phyloP scores from a whole-genome alignment of 2,888 invertebrate species.

The Caenorhabditis sp. region DNA sequence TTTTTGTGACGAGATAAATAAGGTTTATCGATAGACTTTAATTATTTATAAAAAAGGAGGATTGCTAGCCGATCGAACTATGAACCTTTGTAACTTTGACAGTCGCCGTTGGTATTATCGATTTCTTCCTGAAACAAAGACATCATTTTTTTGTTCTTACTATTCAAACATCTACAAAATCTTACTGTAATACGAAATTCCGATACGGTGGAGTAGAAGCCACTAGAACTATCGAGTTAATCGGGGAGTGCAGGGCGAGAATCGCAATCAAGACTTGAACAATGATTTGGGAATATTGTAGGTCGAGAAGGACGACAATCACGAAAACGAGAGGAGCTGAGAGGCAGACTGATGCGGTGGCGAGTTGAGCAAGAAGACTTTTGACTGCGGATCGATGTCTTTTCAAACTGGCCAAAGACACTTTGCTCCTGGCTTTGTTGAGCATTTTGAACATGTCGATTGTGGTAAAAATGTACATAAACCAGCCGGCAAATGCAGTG shows the following conservation, averaged over 20 bases:
- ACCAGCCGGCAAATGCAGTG: slow-evolving; percentile 20
- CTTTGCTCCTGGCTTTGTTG: not conserved
- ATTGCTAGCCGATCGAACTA: too few relatives aligned
- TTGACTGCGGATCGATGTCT: slow-evolving; percentile 29
- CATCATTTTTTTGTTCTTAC: too few relatives aligned
- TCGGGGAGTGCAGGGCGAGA: slow-evolving; percentile 11
- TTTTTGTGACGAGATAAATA: too few relatives aligned
- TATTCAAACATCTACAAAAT: too few relatives aligned
- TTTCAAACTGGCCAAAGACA: slow-evolving; percentile 21
- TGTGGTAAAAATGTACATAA: not conserved
- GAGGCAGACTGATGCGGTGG: slow-evolving; percentile 30
- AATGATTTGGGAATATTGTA: not conserved
- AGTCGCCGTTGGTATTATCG: too few relatives aligned
- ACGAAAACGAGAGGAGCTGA: slow-evolving; percentile 23
- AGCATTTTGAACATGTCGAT: slow-evolving; percentile 16
- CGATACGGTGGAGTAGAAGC: slow-evolving; percentile 8
- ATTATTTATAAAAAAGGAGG: too few relatives aligned
- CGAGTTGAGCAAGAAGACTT: slow-evolving; percentile 35
- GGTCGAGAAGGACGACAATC: slow-evolving; percentile 1
- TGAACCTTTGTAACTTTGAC: too few relatives aligned
- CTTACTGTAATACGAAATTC: slow-evolving; percentile 5
- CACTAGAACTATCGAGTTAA: slow-evolving; percentile 12
- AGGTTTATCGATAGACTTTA: too few relatives aligned
- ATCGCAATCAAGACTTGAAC: not conserved
- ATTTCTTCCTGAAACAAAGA: too few relatives aligned